Percentiles rank a stretch among this genome's conserved stretches.
These are phyloP conservation scores for Melanotus villosus DNA, from an alignment of 2,888 invertebrate species.

Conservation along the genomic window DNA sequence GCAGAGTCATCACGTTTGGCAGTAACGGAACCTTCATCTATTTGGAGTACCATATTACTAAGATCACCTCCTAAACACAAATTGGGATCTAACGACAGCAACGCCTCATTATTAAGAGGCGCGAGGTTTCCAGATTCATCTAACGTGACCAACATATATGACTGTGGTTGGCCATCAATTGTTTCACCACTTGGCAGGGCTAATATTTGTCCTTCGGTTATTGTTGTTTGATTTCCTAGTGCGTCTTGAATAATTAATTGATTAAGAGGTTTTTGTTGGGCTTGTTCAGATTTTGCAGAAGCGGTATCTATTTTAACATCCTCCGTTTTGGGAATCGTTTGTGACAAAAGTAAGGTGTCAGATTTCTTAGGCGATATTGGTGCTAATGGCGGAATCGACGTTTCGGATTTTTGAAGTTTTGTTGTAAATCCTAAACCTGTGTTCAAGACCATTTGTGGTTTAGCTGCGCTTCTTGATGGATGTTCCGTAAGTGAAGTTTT, in stretches of 20 bases:
- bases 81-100: conserved; percentile 73
- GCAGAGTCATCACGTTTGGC: conserved; percentile 24
- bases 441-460: conserved; percentile 2
- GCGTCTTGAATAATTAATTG: conserved; percentile 67
- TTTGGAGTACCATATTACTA: conserved; percentile 71
- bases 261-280: conserved; percentile 62
- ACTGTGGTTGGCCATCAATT: conserved; percentile 80
- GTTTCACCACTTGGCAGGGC: conserved; percentile 80
- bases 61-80: conserved; percentile 67
- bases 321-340: conserved; percentile 25
- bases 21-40: conserved; percentile 65
- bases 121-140: conserved; percentile 80
- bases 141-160: conserved; percentile 81
- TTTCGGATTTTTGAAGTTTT: conserved; percentile 32
- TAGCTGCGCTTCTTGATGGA: not conserved
- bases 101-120: conserved; percentile 79
- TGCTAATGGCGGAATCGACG: conserved; percentile 56
- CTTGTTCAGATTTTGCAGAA: conserved; percentile 46
- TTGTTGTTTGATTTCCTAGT: conserved; percentile 66
- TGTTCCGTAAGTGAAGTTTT: conserved; percentile 9
- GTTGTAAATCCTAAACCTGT: not conserved
- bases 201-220: conserved; percentile 77
- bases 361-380: conserved; percentile 58
- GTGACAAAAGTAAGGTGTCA: conserved; percentile 36
- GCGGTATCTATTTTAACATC: conserved; percentile 39